A percentile compares a stretch with the other conserved stretches of the same genome.
Evolutionary conservation across 2,888 invertebrate species (phyloP).

Genomic region (Chrysotoxum bicinctum): DNA sequence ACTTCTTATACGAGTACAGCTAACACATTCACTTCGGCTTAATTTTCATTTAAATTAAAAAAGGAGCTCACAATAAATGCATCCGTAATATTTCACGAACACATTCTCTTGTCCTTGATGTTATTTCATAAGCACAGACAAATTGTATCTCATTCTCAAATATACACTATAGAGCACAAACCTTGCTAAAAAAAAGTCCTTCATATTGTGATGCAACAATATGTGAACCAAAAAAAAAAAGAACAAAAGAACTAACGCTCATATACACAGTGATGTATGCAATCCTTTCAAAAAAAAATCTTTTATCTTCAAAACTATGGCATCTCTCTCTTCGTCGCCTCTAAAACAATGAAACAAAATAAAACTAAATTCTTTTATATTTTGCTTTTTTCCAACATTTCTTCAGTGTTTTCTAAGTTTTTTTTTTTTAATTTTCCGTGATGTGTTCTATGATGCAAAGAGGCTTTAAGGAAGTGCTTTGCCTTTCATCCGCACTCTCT

Average conservation of each 20-base stretch:
- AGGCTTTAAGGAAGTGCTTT: conserved; percentile 35
- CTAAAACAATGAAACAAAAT: conserved; percentile 16
- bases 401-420: background rate
- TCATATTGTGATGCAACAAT: conserved; percentile 18
- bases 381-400: background rate
- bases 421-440: conserved; percentile 28
- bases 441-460: conserved; percentile 30
- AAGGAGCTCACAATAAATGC: background rate
- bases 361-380: conserved; percentile 32
- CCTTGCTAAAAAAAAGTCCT: background rate
- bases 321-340: conserved; percentile 26
- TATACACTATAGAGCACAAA: background rate
- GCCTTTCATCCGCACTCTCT: conserved; percentile 24
- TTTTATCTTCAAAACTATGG: conserved; percentile 25
- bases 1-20: too few relatives aligned
- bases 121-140: conserved; percentile 7
- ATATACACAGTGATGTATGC: background rate
- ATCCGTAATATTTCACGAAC: background rate
- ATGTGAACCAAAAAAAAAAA: conserved; percentile 12
- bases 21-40: background rate
- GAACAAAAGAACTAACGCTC: background rate
- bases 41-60: background rate
- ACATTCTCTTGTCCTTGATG: background rate
- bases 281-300: background rate
- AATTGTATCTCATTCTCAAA: background rate